A percentile compares a stretch with the other conserved stretches of the same genome.
Conservation (phyloP, 2,888 invertebrate species). For the Tiliacea aurago region DNA sequence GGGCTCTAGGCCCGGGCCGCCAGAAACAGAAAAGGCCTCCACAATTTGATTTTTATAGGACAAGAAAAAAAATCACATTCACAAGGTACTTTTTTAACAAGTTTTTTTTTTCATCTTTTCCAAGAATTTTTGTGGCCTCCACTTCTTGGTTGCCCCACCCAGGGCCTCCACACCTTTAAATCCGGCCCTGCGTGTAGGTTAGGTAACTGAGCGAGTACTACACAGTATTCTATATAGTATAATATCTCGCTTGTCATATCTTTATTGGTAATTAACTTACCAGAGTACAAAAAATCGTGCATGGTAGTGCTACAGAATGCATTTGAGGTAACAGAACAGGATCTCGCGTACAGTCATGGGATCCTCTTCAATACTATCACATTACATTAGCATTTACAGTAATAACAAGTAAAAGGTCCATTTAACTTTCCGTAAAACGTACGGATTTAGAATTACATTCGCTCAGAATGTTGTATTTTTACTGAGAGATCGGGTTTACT, state of each 20-base stretch:
- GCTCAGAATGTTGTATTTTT: conserved; percentile 38
- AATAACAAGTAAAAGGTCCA: not conserved
- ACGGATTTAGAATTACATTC: conserved; percentile 44
- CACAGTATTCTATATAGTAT: no score
- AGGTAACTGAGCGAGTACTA: conserved; percentile 26
- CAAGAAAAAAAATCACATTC: no score
- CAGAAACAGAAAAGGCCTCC: no score
- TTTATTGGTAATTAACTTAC: conserved; percentile 67
- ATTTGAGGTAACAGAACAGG: no score
- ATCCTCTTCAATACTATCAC: not conserved
- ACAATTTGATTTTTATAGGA: no score
- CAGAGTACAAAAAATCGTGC: conserved; percentile 38
- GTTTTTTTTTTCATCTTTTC: no score
- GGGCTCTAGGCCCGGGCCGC: no score
- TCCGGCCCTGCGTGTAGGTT: conserved; percentile 7
- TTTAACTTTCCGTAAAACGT: conserved; percentile 38
- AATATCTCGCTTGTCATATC: conserved; percentile 70
- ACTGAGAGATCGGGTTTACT: conserved; percentile 37
- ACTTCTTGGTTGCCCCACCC: no score
- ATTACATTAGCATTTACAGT: not conserved
- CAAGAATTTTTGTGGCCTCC: no score
- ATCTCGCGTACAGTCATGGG: no score
- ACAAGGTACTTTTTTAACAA: no score
- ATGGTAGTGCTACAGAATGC: conserved; percentile 27
- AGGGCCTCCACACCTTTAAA: no score